Evolutionary conservation across 2,888 invertebrate species (phyloP).

Genomic region (Anorthoa munda): DNA sequence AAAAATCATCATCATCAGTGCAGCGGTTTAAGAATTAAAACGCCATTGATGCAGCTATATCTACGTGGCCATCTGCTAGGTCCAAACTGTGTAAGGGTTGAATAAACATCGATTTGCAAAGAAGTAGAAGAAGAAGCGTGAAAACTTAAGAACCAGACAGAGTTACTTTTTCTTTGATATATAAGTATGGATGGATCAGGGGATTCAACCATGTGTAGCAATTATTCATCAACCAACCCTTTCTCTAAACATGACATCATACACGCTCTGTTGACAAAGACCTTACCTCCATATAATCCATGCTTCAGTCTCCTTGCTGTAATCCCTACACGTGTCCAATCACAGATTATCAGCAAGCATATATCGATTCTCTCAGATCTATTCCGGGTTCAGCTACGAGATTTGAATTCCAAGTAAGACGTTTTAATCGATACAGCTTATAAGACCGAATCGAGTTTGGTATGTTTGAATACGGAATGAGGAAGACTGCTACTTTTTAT

Average conservation of each 20-base stretch:
- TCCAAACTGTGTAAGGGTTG: no score
- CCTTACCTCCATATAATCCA: constrained; percentile 14
- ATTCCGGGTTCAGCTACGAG: constrained; percentile 15
- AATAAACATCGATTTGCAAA: no score
- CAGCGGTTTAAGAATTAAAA: no score
- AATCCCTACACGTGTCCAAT: constrained; percentile 45
- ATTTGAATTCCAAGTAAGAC: constrained; percentile 53
- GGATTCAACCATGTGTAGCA: background rate
- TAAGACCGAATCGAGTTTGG: constrained; percentile 5
- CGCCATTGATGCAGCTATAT: no score
- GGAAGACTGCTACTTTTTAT: constrained; percentile 8
- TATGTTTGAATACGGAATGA: constrained; percentile 1
- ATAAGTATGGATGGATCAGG: no score
- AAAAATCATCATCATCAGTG: no score
- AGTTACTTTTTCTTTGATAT: no score
- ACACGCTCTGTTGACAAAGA: constrained; percentile 7
- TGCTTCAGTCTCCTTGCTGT: constrained; percentile 9
- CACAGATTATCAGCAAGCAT: constrained; percentile 47
- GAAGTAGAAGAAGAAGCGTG: no score
- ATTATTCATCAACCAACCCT: background rate
- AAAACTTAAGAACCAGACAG: no score
- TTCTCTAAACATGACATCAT: background rate
- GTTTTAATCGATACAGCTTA: constrained; percentile 46
- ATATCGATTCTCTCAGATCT: constrained; percentile 43
- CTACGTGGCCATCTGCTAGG: no score